Evolutionary conservation across 2,113 vertebrate species (phyloP), one percentile per base, ranked within the genome.

Genomic region (Laticauda laticaudata): DNA sequence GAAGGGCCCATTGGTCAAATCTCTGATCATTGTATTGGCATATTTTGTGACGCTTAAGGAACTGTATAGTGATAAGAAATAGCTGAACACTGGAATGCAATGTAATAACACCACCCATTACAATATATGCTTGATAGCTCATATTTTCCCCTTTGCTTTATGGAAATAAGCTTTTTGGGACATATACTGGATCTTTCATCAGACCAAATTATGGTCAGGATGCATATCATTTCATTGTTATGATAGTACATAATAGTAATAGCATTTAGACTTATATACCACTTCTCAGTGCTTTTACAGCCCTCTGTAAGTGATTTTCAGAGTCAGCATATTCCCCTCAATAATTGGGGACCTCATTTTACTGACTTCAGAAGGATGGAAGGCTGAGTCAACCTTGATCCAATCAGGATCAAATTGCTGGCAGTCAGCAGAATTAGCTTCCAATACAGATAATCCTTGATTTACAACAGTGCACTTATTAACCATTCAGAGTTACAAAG

Each of bases 1-100:
- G 94, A 92, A 94, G 94, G 94, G 94, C 95, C 61, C 95, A 94
- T 95, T 93, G 93, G 93, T 94, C 93, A 96, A 95, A 95, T 95
- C 95, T 93, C 94, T 96, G 94, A 29, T 86, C 94, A 93, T 75
- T 43, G 23, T 95, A 96, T 95, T 94, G 96, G 96, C 95, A 94
- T 93, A 92, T 93, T 95, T 64, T 90, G 57, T n/a, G 88, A 91
- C 43, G 89, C 93, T 94, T 75, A 56, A 93, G 81, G 95, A 24
- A 93, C 92, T 91, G 94, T 43, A 64, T 24, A 89, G 91, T 94
- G 95, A 88, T 92, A 93, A 93, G 92, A 97, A 95, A 96, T 94
- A 94, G 86, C 94, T 95, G 90, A 95, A 91, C 92, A 93, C 92
- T 51, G 91, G 94, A 81, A 81, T 81, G 93, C 93, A 94, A 61